phyloP scores from a whole-genome alignment of 2,888 invertebrate species.

The Ophioninae sp. region DNA sequence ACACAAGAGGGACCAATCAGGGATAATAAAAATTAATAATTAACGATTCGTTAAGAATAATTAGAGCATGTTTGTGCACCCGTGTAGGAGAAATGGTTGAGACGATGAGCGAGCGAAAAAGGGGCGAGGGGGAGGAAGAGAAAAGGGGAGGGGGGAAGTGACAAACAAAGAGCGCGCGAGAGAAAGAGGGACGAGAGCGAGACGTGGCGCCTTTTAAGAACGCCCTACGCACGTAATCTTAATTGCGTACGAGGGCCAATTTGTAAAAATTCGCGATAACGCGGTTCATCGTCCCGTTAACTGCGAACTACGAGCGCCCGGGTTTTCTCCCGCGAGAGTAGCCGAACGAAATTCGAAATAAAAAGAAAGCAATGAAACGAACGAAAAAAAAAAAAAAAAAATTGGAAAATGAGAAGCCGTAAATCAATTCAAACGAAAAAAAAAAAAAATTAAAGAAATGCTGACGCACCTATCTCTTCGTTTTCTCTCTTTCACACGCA shows the following conservation, averaged over 20 bases:
- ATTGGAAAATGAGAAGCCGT: neutral
- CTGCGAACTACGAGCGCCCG: neutral
- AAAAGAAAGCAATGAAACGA: neutral
- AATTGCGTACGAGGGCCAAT: slow-evolving; percentile 36
- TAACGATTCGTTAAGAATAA: slow-evolving; percentile 1
- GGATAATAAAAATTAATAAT: slow-evolving; percentile 5
- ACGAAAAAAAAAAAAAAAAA: slow-evolving; percentile 10
- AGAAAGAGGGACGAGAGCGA: slow-evolving; percentile 2
- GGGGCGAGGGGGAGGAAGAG: neutral
- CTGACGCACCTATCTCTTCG: neutral
- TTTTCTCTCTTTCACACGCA: neutral
- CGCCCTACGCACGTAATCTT: slow-evolving; percentile 12
- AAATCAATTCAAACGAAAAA: neutral
- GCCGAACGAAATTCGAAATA: no score
- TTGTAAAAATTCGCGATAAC: slow-evolving; percentile 53
- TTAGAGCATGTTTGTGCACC: neutral
- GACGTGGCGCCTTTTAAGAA: slow-evolving; percentile 10
- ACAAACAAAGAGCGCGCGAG: slow-evolving; percentile 2
- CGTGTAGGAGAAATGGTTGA: neutral
- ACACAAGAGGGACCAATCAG: neutral
- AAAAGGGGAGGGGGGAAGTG: neutral
- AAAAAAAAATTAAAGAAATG: neutral
- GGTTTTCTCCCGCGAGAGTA: no score
- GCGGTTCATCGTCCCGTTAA: slow-evolving; percentile 63
- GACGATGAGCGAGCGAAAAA: neutral